Conservation (phyloP, 1,140 invertebrate genomes). For the Choristoneura fumiferana region DNA sequence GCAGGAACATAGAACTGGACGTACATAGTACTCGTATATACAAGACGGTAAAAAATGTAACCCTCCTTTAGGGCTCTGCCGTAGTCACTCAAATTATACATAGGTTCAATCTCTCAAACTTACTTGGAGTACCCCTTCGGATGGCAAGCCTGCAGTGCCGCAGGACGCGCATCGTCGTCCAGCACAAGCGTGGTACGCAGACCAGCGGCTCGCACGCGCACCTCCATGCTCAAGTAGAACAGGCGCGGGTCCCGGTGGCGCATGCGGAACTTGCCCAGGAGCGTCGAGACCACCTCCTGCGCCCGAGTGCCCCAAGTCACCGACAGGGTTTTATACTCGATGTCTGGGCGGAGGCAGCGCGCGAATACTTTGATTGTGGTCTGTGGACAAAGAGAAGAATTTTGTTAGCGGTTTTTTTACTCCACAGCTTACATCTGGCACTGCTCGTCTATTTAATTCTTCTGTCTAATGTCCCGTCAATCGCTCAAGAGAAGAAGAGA, state of each 20-base stretch:
- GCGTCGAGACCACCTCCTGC: conserved; percentile 89
- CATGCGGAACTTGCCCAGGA: conserved; percentile 95
- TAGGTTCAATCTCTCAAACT: conserved; percentile 46
- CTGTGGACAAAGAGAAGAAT: conserved; percentile 79
- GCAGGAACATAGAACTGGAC: too few species aligned
- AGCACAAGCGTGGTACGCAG: conserved; percentile 89
- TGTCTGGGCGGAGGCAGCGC: conserved; percentile 91
- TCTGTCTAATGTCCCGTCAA: too few species aligned
- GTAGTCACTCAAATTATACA: too few species aligned
- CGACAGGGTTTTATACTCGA: conserved; percentile 95
- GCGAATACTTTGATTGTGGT: conserved; percentile 95
- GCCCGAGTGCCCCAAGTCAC: conserved; percentile 92
- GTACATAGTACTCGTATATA: too few species aligned
- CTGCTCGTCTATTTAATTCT: too few species aligned
- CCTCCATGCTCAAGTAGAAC: conserved; percentile 97
- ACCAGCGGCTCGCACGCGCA: conserved; percentile 89
- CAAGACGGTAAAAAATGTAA: too few species aligned
- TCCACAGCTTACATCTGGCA: too few species aligned
- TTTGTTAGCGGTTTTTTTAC: conserved; percentile 1
- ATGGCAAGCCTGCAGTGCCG: conserved; percentile 93
- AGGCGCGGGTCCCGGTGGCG: conserved; percentile 93
- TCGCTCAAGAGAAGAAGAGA: too few species aligned
- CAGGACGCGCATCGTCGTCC: conserved; percentile 92
- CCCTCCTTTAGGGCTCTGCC: too few species aligned
- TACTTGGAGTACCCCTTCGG: conserved; percentile 94